These are phyloP conservation scores for Salmo trutta DNA, from an alignment of 2,797 vertebrate species.

Conservation along the genomic window DNA sequence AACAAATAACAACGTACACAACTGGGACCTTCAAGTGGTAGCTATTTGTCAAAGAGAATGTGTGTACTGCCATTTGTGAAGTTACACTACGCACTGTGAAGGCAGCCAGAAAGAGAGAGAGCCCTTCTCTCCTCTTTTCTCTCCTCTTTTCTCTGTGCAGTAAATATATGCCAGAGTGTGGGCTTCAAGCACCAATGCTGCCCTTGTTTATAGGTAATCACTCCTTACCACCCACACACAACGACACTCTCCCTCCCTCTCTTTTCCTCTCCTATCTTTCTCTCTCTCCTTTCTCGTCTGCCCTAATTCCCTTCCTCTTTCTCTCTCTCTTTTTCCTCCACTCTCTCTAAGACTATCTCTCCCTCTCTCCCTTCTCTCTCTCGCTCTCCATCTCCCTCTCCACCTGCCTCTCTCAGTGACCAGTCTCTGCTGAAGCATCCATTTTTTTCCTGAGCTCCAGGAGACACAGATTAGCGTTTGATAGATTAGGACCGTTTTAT, in stretches of 20 bases:
- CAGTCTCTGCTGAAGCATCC: slow-evolving; percentile 2
- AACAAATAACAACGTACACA: not conserved
- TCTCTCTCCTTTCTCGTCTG: slow-evolving; percentile 11
- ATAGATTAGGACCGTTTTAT: slow-evolving; percentile 52
- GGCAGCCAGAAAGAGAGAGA: not conserved
- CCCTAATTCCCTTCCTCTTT: not conserved
- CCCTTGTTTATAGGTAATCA: slow-evolving; percentile 25
- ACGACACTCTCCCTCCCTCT: not conserved
- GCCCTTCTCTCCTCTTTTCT: slow-evolving; percentile 12
- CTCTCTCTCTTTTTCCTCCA: not conserved
- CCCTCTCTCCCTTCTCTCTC: not conserved
- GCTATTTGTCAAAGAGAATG: not conserved
- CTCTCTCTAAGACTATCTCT: slow-evolving; percentile 7
- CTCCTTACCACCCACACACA: slow-evolving; percentile 14
- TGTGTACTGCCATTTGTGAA: not conserved
- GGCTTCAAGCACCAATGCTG: slow-evolving; percentile 11
- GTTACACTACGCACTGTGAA: not conserved
- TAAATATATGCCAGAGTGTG: slow-evolving; percentile 19
- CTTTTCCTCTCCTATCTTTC: not conserved
- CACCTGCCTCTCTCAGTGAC: slow-evolving; percentile 11
- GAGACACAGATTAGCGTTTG: slow-evolving; percentile 51
- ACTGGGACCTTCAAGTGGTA: slow-evolving; percentile 1
- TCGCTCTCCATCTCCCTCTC: slow-evolving; percentile 6
- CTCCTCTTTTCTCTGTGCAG: slow-evolving; percentile 21
- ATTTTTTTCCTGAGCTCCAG: slow-evolving; percentile 30